A percentile compares a stretch with the other conserved stretches of the same genome.
Conservation (phyloP, 2,888 invertebrate genomes). For the Hydraecia micacea region DNA sequence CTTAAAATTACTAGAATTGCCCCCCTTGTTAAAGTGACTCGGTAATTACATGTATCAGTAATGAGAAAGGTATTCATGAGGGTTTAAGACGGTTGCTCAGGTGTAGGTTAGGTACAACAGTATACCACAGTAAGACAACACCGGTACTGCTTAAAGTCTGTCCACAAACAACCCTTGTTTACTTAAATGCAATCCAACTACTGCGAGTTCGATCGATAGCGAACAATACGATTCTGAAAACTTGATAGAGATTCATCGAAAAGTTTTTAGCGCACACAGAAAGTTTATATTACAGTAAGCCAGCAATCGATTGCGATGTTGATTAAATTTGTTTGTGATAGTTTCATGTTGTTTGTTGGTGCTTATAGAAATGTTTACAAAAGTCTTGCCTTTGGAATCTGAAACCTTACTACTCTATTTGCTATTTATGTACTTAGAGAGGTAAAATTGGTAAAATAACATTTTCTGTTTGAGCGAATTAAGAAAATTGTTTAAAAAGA, state of each 20-base stretch:
- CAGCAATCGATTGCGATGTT: not conserved
- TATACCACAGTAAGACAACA: not conserved
- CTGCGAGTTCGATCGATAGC: conserved; percentile 6
- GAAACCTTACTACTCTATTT: not conserved
- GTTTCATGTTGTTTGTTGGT: conserved; percentile 15
- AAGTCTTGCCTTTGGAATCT: conserved; percentile 14
- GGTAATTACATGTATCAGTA: too few species aligned
- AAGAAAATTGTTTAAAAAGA: not conserved
- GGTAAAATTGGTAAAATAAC: not conserved
- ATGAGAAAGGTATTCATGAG: too few species aligned
- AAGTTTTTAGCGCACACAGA: conserved; percentile 15
- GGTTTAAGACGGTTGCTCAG: not conserved
- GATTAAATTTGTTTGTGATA: conserved; percentile 7
- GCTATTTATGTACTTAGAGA: not conserved
- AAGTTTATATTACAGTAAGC: not conserved
- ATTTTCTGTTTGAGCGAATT: not conserved
- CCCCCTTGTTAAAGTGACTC: too few species aligned
- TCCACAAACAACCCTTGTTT: conserved; percentile 40
- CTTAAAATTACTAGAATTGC: too few species aligned
- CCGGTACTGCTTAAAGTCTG: not conserved
- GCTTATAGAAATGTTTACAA: conserved; percentile 22
- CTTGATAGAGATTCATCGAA: conserved; percentile 18
- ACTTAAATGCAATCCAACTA: conserved; percentile 24
- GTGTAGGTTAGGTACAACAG: not conserved
- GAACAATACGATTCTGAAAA: conserved; percentile 5